Evolutionary conservation across 1,140 invertebrate genomes (phyloP).

Genomic region (Diorhabda sublineata): DNA sequence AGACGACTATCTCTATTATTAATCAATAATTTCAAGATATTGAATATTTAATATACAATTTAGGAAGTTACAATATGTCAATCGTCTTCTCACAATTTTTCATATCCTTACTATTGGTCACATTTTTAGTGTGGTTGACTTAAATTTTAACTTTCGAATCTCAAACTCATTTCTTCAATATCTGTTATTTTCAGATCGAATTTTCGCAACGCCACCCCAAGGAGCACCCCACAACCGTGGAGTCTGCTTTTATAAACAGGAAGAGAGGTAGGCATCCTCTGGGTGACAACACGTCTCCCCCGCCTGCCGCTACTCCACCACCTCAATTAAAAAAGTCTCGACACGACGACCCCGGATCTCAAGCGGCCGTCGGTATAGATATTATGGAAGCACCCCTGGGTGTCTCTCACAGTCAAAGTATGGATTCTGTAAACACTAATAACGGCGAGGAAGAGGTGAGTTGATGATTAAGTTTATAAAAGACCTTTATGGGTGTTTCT

Average conservation of each 20-base stretch:
- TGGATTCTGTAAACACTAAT: constrained; percentile 89
- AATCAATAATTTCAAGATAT: no score
- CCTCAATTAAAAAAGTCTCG: constrained; percentile 54
- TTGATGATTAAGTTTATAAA: constrained; percentile 21
- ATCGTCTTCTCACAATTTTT: no score
- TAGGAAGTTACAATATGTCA: no score
- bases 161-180: no score
- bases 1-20: no score
- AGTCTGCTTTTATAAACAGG: constrained; percentile 43
- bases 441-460: constrained; percentile 87
- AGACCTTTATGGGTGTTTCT: neutral
- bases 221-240: constrained; percentile 36
- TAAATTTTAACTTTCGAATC: no score
- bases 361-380: constrained; percentile 38
- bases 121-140: no score
- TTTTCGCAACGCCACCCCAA: neutral
- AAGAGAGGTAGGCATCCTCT: constrained; percentile 47
- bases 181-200: neutral
- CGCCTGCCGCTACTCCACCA: constrained; percentile 42
- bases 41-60: no score
- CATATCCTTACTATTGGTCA: no score
- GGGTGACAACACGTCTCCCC: constrained; percentile 44
- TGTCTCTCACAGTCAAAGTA: constrained; percentile 73
- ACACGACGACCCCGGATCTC: constrained; percentile 49
- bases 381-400: constrained; percentile 54